Base-by-base conservation (phyloP, 2,797 vertebrate genomes). In the Poecilia velifera region DNA sequence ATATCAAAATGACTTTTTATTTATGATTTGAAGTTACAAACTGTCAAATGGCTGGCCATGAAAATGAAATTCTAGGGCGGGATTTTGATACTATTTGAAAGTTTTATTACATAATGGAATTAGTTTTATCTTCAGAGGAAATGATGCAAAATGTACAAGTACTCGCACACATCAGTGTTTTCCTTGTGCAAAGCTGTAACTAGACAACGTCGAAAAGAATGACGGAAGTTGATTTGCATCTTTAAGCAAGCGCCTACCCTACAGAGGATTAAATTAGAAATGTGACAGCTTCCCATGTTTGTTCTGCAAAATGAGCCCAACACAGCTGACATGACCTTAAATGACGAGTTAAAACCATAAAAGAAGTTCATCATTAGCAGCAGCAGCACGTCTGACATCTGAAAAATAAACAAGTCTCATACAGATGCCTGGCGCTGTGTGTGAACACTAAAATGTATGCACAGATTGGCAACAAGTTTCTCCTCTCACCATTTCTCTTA, bases 391-490 rank as follows among this genome's bases (percentile, higher is more conserved):
- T 20, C 3, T 36, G 59, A 18, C 25, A 5, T 10, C 10, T 25
- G 39, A 6, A 12, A 12, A 41, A 41, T 68, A 4, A 13, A 39
- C 20, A 4, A 43, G 39, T 6, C 22, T 43, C 22, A 43, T 13
- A 25, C 22, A 2, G 39, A 25, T 70, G 16, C 45, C 10, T 0
- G 0, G 6, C 8, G 5, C 49, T 34, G 7, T 8, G 34, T 1
- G 41, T 3, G 6, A 28, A 16, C 13, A n/a, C 25, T 28, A 9
- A 45, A n/a, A 45, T 8, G 43, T n/a, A 14, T 28, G 25, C 2
- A 7, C 25, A 28, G 43, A 66, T 76, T 76, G 88, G 89, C 93
- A 94, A 94, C 93, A 94, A 94, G 92, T 94, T 88, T 14, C 76
- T 16, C 62, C 80, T 62, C 87, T 80, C 81, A 77, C 75, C 14